Percentiles rank a stretch among this genome's conserved stretches.
Evolutionary conservation across 92 coral and sea anemone species (phyloP).

Genomic region (Siderastrea siderea): DNA sequence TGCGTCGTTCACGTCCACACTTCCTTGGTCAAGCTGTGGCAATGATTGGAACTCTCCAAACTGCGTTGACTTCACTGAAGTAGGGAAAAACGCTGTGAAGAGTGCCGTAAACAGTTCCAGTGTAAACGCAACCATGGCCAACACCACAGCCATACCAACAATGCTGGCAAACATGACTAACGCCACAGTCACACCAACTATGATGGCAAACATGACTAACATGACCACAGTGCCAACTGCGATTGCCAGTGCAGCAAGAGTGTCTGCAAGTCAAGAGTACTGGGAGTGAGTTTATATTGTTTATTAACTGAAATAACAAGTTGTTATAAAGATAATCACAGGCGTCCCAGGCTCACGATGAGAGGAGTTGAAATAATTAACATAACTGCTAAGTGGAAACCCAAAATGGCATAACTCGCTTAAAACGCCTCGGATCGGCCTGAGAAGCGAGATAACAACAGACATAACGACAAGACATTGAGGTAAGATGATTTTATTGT

Average conservation of each 20-base stretch:
- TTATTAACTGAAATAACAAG: not conserved
- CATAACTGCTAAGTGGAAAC: too few species aligned
- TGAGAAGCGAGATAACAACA: too few species aligned
- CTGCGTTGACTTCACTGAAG: slow-evolving; percentile 38
- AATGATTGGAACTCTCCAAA: slow-evolving; percentile 81
- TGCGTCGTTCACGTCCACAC: slow-evolving; percentile 73
- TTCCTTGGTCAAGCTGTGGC: slow-evolving; percentile 89
- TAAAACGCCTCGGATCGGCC: too few species aligned
- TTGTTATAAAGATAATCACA: not conserved
- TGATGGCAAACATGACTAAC: slow-evolving; percentile 9
- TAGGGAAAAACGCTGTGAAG: too few species aligned
- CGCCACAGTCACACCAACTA: not conserved
- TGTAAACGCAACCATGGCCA: slow-evolving; percentile 5
- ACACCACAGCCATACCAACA: not conserved
- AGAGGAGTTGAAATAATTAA: too few species aligned
- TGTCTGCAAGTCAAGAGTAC: slow-evolving; percentile 80
- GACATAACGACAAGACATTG: too few species aligned
- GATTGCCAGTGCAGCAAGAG: slow-evolving; percentile 19
- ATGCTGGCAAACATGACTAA: not conserved
- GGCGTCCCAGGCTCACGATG: too few species aligned
- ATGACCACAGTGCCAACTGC: slow-evolving; percentile 34
- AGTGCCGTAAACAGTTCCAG: not conserved
- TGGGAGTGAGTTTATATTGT: slow-evolving; percentile 79
- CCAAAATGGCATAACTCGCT: too few species aligned
- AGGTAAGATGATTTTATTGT: too few species aligned